These are phyloP conservation scores for Ectobius pallidus DNA, from an alignment of 2,888 invertebrate genomes.

Conservation along the genomic window DNA sequence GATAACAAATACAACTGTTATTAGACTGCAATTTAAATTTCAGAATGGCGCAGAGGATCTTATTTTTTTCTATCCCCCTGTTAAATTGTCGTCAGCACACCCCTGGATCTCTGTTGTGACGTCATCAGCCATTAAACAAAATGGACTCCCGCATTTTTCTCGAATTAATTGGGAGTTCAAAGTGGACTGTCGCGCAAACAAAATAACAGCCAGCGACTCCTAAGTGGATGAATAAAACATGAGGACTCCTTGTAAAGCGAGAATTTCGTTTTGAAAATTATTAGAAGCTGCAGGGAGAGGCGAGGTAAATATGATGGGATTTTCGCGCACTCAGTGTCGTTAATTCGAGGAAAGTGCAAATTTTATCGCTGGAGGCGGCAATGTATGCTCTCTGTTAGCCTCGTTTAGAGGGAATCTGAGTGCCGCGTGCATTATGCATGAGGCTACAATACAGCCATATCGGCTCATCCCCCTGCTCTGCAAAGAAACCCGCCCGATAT, in stretches of 20 bases:
- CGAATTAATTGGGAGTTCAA: conserved; percentile 15
- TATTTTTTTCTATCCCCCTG: too few species aligned
- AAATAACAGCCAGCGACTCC: conserved; percentile 18
- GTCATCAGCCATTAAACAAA: conserved; percentile 22
- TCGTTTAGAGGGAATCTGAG: conserved; percentile 35
- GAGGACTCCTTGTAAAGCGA: conserved; percentile 36
- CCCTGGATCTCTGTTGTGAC: too few species aligned
- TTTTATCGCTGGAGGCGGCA: conserved; percentile 42
- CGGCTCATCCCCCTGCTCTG: too few species aligned
- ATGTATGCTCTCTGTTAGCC: conserved; percentile 35
- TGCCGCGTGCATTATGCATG: conserved; percentile 38
- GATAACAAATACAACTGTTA: too few species aligned
- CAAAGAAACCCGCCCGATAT: too few species aligned
- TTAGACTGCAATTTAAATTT: too few species aligned
- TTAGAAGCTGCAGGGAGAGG: conserved; percentile 27
- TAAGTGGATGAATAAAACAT: conserved; percentile 44
- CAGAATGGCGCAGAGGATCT: too few species aligned
- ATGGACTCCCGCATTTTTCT: conserved; percentile 16
- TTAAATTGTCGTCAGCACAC: too few species aligned
- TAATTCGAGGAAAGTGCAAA: conserved; percentile 45
- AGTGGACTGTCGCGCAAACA: conserved; percentile 13
- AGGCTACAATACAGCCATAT: too few species aligned
- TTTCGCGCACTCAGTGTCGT: conserved; percentile 41
- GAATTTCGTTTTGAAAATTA: conserved; percentile 43
- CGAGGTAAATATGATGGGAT: conserved; percentile 43